Conservation (phyloP, 2,888 invertebrate genomes). For the Rambutsinella grinnellia region DNA sequence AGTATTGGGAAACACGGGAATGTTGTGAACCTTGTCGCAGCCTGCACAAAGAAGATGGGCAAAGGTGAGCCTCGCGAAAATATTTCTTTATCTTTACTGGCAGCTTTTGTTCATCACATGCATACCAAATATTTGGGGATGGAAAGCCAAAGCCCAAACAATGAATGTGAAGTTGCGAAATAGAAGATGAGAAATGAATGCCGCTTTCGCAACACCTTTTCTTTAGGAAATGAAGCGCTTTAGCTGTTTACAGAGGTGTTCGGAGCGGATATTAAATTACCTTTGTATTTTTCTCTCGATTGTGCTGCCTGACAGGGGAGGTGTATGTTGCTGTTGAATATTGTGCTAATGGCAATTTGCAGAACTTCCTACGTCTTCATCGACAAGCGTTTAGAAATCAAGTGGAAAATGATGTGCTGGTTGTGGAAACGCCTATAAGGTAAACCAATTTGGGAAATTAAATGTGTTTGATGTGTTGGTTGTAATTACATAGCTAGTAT, state of each 20-base stretch:
- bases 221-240: not conserved
- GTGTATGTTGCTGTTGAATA: conserved; percentile 56
- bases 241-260: not conserved
- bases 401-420: conserved; percentile 49
- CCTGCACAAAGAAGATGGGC: conserved; percentile 54
- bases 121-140: too few relatives aligned
- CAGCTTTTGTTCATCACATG: too few relatives aligned
- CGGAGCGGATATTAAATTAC: conserved; percentile 44
- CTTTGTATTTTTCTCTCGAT: conserved; percentile 4
- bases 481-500: too few relatives aligned
- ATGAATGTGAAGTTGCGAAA: not conserved
- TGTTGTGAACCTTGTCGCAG: conserved; percentile 55
- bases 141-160: too few relatives aligned
- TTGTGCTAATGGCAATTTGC: conserved; percentile 55
- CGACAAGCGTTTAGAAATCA: conserved; percentile 52
- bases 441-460: too few relatives aligned
- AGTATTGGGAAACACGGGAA: conserved; percentile 55
- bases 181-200: not conserved
- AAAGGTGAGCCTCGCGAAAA: conserved; percentile 55
- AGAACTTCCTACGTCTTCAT: conserved; percentile 52
- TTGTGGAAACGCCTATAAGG: conserved; percentile 50
- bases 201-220: not conserved
- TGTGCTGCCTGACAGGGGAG: conserved; percentile 37
- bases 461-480: too few relatives aligned
- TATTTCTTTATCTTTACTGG: not conserved